Evolutionary conservation across 2,888 invertebrate genomes (phyloP).

Genomic region (Megastigmus dorsalis): DNA sequence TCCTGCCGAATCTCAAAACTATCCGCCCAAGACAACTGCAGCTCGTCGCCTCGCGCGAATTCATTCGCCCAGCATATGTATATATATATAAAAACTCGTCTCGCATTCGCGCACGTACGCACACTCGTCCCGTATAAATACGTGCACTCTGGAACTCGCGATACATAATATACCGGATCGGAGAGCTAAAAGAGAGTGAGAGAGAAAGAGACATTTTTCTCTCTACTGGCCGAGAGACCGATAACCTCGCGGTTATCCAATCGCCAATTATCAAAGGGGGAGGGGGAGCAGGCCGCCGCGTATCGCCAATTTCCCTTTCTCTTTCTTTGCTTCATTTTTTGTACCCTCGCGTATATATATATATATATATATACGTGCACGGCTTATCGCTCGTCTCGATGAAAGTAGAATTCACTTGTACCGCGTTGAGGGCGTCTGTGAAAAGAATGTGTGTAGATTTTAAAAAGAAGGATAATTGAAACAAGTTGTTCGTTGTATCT

Average conservation of each 20-base stretch:
- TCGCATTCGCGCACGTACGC: not conserved
- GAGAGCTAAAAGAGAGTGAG: not conserved
- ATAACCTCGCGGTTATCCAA: slow-evolving; percentile 53
- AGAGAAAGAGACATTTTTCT: not conserved
- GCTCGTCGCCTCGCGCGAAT: no score
- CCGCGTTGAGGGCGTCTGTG: no score
- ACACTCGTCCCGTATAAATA: no score
- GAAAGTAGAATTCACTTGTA: not conserved
- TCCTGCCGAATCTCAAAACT: no score
- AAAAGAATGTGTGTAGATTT: not conserved
- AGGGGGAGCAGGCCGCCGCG: not conserved
- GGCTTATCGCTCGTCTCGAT: not conserved
- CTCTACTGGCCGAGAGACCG: slow-evolving; percentile 6
- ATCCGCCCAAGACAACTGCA: no score
- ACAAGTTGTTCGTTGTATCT: no score
- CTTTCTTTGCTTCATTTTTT: not conserved
- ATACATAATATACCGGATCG: no score
- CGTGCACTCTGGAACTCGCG: no score
- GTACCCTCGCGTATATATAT: not conserved
- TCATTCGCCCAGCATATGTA: no score
- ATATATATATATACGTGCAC: no score
- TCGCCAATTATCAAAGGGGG: slow-evolving; percentile 44
- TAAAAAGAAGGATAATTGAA: not conserved
- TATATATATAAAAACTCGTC: slow-evolving; percentile 3
- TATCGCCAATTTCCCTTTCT: slow-evolving; percentile 27